Conservation (phyloP, 2,113 vertebrate species). For the Coregonus clupeaformis region DNA sequence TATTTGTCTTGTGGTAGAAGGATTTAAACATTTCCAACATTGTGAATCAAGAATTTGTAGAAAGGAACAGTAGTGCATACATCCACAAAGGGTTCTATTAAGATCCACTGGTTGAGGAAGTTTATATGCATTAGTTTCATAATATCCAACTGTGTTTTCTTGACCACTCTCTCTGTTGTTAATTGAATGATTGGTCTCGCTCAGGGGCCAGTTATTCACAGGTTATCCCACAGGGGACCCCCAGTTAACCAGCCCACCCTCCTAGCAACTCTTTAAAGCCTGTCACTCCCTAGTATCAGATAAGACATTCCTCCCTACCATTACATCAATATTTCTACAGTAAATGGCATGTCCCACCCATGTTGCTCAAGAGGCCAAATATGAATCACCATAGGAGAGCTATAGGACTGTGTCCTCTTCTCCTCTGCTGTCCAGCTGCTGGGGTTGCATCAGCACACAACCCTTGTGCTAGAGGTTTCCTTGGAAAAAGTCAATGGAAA, state of each 20-base stretch:
- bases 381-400: neutral
- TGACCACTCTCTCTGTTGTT: no score
- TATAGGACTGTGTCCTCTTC: neutral
- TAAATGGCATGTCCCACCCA: neutral
- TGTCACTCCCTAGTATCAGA: neutral
- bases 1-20: slow-evolving; percentile 40
- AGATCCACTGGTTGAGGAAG: no score
- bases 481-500: neutral
- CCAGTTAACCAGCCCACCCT: no score
- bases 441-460: neutral
- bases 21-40: neutral
- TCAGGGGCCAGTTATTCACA: no score
- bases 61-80: no score
- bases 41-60: neutral
- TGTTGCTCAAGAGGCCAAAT: neutral
- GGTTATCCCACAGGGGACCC: no score
- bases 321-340: neutral
- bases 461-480: neutral
- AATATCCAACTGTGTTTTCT: no score
- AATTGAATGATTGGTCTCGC: no score
- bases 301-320: neutral
- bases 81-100: no score
- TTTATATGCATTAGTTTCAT: no score
- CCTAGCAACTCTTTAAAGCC: no score
- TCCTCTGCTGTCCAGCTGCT: neutral